Percentiles rank a stretch among this genome's conserved stretches.
Conservation (phyloP, 1,140 invertebrate genomes). For the Drosophila orosa region DNA sequence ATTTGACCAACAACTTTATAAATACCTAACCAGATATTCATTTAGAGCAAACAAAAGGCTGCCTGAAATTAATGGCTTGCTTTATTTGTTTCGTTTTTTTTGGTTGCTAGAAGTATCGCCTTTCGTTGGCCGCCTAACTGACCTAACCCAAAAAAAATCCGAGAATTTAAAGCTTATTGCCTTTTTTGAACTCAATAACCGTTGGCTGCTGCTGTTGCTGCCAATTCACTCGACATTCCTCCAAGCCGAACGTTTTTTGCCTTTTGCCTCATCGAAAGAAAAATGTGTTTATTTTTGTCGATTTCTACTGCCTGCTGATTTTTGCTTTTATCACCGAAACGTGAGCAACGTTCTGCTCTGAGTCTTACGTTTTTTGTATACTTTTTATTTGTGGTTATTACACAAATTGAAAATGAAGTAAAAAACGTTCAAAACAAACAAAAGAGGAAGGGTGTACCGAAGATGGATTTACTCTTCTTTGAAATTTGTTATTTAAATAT, state of each 20-base stretch:
- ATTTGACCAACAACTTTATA: neutral
- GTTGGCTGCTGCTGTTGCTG: constrained; percentile 14
- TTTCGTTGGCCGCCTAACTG: constrained; percentile 28
- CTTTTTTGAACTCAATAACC: constrained; percentile 35
- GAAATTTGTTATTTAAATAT: neutral
- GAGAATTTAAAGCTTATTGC: constrained; percentile 20
- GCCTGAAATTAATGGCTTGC: constrained; percentile 10
- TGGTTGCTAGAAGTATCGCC: constrained; percentile 28
- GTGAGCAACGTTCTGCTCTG: constrained; percentile 52
- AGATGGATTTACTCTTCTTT: neutral
- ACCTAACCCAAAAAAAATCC: constrained; percentile 30
- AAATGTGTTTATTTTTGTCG: constrained; percentile 30
- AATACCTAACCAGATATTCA: neutral
- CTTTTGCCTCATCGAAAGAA: constrained; percentile 35
- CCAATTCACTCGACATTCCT: constrained; percentile 36
- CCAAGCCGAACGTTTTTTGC: constrained; percentile 13
- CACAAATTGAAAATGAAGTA: constrained; percentile 34
- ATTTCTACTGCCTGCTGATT: constrained; percentile 21
- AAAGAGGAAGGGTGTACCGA: neutral
- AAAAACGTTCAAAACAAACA: constrained; percentile 29
- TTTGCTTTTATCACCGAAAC: constrained; percentile 52
- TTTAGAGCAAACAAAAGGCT: constrained; percentile 23
- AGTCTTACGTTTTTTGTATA: constrained; percentile 33
- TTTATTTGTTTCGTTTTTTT: constrained; percentile 7
- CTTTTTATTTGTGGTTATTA: constrained; percentile 29